phyloP scores from a whole-genome alignment of 2,888 invertebrate genomes.

The Troides helena region DNA sequence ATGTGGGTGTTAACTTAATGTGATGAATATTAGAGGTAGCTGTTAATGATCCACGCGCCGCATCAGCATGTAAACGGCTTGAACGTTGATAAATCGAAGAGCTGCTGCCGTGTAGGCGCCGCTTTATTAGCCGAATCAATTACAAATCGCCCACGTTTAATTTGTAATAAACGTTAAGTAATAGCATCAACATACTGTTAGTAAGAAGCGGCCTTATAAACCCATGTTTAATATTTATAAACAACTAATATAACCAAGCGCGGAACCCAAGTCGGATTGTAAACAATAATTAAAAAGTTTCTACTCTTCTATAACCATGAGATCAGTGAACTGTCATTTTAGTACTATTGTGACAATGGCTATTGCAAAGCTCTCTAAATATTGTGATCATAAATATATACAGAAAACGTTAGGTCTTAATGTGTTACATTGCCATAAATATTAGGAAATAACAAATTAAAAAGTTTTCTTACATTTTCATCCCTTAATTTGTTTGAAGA shows the following conservation, averaged over 20 bases:
- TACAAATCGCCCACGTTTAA: slow-evolving; percentile 25
- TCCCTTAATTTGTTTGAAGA: too few species aligned
- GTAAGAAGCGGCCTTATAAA: slow-evolving; percentile 1
- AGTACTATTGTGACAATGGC: too few species aligned
- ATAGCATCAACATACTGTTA: slow-evolving; percentile 12
- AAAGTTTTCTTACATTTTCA: too few species aligned
- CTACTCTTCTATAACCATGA: too few species aligned
- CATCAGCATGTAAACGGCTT: slow-evolving; percentile 25
- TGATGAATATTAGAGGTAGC: slow-evolving; percentile 24
- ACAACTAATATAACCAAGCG: too few species aligned
- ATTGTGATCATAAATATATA: too few species aligned
- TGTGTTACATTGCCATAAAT: too few species aligned
- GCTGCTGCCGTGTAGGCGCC: slow-evolving; percentile 29
- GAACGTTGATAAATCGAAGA: slow-evolving; percentile 24
- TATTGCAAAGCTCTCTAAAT: too few species aligned
- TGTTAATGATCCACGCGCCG: slow-evolving; percentile 20
- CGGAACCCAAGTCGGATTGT: neutral
- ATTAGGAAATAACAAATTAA: too few species aligned
- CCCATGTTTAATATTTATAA: neutral
- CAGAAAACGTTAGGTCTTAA: too few species aligned
- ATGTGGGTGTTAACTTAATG: slow-evolving; percentile 17
- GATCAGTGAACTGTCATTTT: too few species aligned
- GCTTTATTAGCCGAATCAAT: slow-evolving; percentile 26
- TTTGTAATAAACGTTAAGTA: slow-evolving; percentile 11
- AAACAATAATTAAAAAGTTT: too few species aligned